These are phyloP conservation scores for Leucoraja erinaceus DNA, from an alignment of 2,113 vertebrate species.

Conservation along the genomic window DNA sequence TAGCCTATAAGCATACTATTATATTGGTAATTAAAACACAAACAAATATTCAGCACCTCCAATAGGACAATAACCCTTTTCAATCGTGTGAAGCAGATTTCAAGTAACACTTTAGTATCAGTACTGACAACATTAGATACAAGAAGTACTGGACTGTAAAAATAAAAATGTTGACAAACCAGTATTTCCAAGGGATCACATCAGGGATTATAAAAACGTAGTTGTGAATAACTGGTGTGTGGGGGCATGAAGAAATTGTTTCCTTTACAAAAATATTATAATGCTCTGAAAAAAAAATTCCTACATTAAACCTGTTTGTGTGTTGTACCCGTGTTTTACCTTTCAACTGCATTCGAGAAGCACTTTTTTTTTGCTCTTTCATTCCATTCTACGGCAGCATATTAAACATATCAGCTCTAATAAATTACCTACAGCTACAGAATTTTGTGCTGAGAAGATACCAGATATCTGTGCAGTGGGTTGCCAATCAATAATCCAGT, in stretches of 20 bases:
- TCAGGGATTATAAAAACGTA: neutral
- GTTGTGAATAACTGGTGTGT: neutral
- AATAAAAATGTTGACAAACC: neutral
- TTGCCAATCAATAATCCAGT: neutral
- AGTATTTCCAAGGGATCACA: neutral
- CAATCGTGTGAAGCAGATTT: neutral
- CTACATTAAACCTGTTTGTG: neutral
- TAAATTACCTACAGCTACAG: neutral
- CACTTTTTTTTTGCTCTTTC: neutral
- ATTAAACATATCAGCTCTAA: neutral
- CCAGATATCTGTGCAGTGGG: neutral
- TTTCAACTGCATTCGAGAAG: neutral
- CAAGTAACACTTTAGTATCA: slow-evolving; percentile 27
- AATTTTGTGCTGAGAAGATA: neutral
- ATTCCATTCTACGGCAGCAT: neutral
- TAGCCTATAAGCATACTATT: neutral
- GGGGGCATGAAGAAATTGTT: neutral
- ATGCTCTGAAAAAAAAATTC: neutral
- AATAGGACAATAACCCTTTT: neutral
- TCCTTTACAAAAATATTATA: slow-evolving; percentile 22
- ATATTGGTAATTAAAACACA: slow-evolving; percentile 8
- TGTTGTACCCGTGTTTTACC: neutral
- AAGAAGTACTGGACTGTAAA: slow-evolving; percentile 13
- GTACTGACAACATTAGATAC: slow-evolving; percentile 6
- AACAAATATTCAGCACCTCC: neutral